phyloP scores from a whole-genome alignment of 2,888 invertebrate species.

The Saturnia japonica region DNA sequence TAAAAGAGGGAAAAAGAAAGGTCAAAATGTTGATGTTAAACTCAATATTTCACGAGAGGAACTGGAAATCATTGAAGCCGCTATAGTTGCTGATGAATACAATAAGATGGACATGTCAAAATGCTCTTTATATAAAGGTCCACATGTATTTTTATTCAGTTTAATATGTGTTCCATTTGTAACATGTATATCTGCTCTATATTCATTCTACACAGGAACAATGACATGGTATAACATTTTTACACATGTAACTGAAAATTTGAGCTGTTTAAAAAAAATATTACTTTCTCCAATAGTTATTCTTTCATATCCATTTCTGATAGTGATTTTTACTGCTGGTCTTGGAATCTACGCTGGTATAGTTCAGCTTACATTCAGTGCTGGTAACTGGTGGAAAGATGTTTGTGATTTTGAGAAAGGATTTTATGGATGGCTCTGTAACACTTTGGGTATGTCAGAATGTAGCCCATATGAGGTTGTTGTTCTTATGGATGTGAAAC shows the following conservation, averaged over 20 bases:
- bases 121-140: constrained; percentile 82
- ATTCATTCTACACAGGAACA: constrained; percentile 89
- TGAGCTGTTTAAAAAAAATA: constrained; percentile 83
- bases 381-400: constrained; percentile 86
- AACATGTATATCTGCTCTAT: constrained; percentile 82
- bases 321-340: constrained; percentile 84
- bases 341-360: constrained; percentile 86
- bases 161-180: constrained; percentile 86
- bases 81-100: constrained; percentile 81
- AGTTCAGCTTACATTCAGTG: constrained; percentile 86
- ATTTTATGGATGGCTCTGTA: constrained; percentile 89
- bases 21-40: constrained; percentile 87
- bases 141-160: constrained; percentile 85
- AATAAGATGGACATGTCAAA: constrained; percentile 81
- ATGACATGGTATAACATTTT: constrained; percentile 90
- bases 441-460: constrained; percentile 84
- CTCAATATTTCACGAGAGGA: constrained; percentile 88
- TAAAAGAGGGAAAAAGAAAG: constrained; percentile 86
- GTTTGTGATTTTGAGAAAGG: constrained; percentile 89
- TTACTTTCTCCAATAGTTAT: constrained; percentile 86
- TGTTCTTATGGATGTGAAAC: constrained; percentile 82
- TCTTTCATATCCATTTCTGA: constrained; percentile 86
- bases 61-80: constrained; percentile 85
- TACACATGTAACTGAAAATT: constrained; percentile 85
- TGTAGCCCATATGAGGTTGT: constrained; percentile 90